Evolutionary conservation across 2,888 invertebrate species (phyloP).

Genomic region (Geotrupes spiniger): DNA sequence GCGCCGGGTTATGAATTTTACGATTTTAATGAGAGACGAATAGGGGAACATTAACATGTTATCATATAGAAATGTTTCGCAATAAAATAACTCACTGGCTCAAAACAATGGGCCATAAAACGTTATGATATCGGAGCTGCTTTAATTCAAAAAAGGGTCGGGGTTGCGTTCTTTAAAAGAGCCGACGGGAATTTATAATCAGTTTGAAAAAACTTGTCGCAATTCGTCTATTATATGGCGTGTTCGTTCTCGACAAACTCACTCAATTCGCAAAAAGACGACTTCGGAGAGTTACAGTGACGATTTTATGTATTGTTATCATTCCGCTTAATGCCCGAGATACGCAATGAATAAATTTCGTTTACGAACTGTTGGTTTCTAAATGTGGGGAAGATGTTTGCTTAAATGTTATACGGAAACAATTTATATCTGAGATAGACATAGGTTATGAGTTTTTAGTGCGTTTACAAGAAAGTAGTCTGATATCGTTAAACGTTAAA

Average conservation of each 20-base stretch:
- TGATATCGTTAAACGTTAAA: no score
- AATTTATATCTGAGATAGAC: no score
- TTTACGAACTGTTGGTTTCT: constrained; percentile 3
- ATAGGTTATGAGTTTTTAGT: no score
- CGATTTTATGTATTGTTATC: no score
- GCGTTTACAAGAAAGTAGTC: no score
- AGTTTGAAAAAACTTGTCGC: constrained; percentile 8
- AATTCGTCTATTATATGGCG: constrained; percentile 7
- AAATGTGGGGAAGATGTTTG: neutral
- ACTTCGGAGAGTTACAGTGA: no score
- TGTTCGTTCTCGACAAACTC: neutral
- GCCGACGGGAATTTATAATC: constrained; percentile 45
- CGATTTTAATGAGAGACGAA: constrained; percentile 17
- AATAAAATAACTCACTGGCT: constrained; percentile 36
- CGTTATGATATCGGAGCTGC: constrained; percentile 45
- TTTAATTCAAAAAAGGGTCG: constrained; percentile 39
- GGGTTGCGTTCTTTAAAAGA: constrained; percentile 38
- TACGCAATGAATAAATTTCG: no score
- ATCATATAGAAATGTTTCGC: constrained; percentile 38
- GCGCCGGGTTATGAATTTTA: no score
- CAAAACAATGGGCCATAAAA: constrained; percentile 47
- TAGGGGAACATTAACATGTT: constrained; percentile 31
- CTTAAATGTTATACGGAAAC: no score
- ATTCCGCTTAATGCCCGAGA: no score
- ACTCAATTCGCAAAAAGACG: no score